Evolutionary conservation across 1,140 invertebrate species (phyloP), one percentile per base, ranked within the genome.

Genomic region (Antheraea pernyi): DNA sequence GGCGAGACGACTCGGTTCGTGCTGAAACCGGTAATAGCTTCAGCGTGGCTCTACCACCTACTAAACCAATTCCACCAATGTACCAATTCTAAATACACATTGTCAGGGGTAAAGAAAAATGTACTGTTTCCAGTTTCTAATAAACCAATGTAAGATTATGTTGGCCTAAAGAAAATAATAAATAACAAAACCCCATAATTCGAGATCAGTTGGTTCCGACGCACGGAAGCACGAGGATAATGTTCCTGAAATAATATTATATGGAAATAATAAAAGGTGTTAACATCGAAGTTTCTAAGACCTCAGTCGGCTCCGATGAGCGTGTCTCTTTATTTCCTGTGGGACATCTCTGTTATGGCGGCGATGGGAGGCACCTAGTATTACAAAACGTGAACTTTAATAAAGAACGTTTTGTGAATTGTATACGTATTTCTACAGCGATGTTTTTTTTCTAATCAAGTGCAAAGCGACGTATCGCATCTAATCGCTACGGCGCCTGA

Each of bases 321-420:
- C 59, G 42, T 68, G 68, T 48, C 69, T 72, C 65, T 74, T 82
- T 86, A 89, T 88, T 89, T 89, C 85, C 83, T 85, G 67, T 48
- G 85, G 85, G 83, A 87, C 72, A 22, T 64, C 63, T 61, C 53
- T 66, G 80, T 83, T 85, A 85, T 83, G 75, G 71, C 74, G 69
- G 75, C 74, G 69, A 73, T 75, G 71, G 67, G 72, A 84, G 76
- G 72, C 84, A 86, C 83, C 88, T 84, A n/a, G 11, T 53, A 83
- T 85, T 72, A 82, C 74, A 75, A 53, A 84, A 81, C 72, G 75
- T 82, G 69, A 85, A 82, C 67, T 85, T 85, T 87, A 84, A 83
- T 83, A 86, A 83, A 81, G 81, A 82, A 83, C n/a, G n/a, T n/a
- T n/a, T n/a, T n/a, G n/a, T n/a, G n/a, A n/a, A n/a, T n/a, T n/a